These are phyloP conservation scores for Athene noctua DNA, from an alignment of 2,113 vertebrate species.

Conservation along the genomic window DNA sequence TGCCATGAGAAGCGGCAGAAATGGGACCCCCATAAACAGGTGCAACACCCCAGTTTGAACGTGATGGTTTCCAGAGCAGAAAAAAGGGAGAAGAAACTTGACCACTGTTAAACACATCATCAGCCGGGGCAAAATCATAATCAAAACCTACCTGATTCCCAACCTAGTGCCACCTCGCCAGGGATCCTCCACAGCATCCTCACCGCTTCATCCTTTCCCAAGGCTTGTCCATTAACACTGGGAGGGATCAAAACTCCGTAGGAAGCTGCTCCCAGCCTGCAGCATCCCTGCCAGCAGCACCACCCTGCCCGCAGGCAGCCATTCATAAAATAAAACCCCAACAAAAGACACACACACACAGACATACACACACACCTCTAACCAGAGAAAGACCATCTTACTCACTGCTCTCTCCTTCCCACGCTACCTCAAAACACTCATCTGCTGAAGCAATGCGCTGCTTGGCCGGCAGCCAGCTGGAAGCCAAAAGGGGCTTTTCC, in stretches of 20 bases:
- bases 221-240: not conserved
- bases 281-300: not conserved
- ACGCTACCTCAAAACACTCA: constrained; percentile 68
- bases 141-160: not conserved
- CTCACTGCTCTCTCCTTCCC: constrained; percentile 70
- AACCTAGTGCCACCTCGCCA: rapidly evolving
- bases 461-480: constrained; percentile 77
- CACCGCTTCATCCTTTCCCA: rapidly evolving
- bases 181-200: constrained; percentile 9
- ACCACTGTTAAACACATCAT: not conserved
- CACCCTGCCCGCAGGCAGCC: not conserved
- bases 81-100: not conserved
- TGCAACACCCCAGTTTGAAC: rapidly evolving
- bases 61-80: not conserved
- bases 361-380: constrained; percentile 57
- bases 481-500: constrained; percentile 76
- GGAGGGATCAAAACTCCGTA: not conserved
- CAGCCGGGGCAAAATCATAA: not conserved
- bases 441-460: constrained; percentile 58
- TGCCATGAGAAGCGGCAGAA: not conserved
- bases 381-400: constrained; percentile 65
- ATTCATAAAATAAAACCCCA: constrained; percentile 23
- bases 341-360: not conserved
- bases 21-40: not conserved
- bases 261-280: not conserved